Evolutionary conservation across 2,888 invertebrate genomes (phyloP), one percentile per base, ranked within the genome.

Genomic region (Tolmerus cingulatus): DNA sequence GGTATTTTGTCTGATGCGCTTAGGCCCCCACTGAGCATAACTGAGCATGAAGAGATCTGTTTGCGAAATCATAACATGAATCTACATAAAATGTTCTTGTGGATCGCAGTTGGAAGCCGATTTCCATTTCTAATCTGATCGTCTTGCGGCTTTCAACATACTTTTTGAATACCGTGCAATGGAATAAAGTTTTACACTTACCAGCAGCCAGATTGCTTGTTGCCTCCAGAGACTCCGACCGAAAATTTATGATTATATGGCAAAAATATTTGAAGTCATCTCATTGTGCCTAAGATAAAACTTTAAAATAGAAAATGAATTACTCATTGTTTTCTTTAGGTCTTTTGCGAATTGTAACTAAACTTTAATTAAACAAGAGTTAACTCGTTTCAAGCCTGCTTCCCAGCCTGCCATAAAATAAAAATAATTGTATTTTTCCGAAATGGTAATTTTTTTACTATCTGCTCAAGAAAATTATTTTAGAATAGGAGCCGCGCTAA

Each of bases 51-150:
- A 88, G 88, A 89, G 89, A 89, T 90, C 90, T 90, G 90, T 90
- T 90, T 89, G 88, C 89, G 87, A 89, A 90, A 90, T 90, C 90
- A 89, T 89, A 90, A 90, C 90, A 90, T 89, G 89, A 88, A 90
- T 90, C 90, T 90, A 89, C 88, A 90, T 74, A 51, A 37, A 55
- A 77, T 51, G 51, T 76, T 86, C 77, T 86, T 86, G 86, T 86
- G 86, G 76, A 88, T 88, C 90, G 87, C 90, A 88, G 90, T 88
- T 89, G 90, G 90, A 89, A 88, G 89, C 88, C 89, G 89, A 89
- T 89, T 89, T 88, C 89, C 87, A 88, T 16, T 77, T 77, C 77
- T 86, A 77, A 86, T 86, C 86, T 86, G 77, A 86, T 86, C 86
- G 77, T 30, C 37, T 84, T 66, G 40, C 40, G 30, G 40, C 37